These are phyloP conservation scores for Uropetala carovei DNA, from an alignment of 2,888 invertebrate genomes.

Conservation along the genomic window DNA sequence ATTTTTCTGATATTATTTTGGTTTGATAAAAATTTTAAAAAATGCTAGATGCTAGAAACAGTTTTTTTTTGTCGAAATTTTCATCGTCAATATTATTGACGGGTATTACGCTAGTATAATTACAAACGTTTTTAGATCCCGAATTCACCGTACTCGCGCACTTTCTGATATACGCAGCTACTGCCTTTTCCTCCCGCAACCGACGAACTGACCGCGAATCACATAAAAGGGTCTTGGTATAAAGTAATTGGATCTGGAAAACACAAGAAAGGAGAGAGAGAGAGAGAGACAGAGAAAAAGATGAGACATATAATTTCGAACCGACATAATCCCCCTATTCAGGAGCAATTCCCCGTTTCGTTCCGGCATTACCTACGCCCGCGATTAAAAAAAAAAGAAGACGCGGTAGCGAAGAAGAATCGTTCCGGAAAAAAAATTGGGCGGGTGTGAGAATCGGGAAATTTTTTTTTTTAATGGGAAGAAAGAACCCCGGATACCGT, in stretches of 20 bases:
- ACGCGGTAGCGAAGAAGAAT: background rate
- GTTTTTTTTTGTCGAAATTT: no score
- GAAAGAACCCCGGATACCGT: background rate
- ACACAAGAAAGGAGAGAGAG: background rate
- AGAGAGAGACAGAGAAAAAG: background rate
- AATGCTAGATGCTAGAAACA: no score
- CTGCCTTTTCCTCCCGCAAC: no score
- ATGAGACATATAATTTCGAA: background rate
- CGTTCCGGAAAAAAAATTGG: background rate
- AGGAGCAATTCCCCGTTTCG: conserved; percentile 2
- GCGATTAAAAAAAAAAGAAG: background rate
- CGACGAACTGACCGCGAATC: no score
- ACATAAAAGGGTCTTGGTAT: background rate
- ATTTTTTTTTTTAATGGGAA: background rate
- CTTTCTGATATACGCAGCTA: no score
- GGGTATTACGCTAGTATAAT: no score
- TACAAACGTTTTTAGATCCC: no score
- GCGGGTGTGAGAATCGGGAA: background rate
- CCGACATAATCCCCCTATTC: background rate
- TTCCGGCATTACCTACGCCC: conserved; percentile 29
- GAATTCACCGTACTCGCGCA: no score
- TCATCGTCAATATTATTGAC: no score
- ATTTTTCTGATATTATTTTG: no score
- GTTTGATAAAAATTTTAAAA: no score
- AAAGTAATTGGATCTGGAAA: background rate